phyloP scores from a whole-genome alignment of 2,113 vertebrate genomes.

The Barbus barbus region DNA sequence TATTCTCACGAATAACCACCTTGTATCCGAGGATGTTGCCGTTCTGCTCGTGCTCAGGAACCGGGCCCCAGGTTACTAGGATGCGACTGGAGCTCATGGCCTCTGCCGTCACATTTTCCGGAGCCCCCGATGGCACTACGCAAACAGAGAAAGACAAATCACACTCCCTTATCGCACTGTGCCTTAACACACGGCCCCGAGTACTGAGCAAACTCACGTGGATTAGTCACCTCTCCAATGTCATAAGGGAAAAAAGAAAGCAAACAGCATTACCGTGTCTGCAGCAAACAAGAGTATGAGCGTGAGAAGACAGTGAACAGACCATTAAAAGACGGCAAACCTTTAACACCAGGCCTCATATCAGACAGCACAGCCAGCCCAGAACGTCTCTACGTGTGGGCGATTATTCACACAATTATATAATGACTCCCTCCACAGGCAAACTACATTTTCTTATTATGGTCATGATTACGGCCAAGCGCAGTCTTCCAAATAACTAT shows the following conservation, averaged over 20 bases:
- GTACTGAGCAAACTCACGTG: constrained; percentile 23
- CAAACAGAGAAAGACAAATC: constrained; percentile 54
- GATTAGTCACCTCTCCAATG: constrained; percentile 33
- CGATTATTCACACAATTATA: constrained; percentile 31
- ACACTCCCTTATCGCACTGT: constrained; percentile 37
- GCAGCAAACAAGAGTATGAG: not conserved
- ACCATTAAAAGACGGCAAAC: not conserved
- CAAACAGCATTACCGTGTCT: constrained; percentile 34
- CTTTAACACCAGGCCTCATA: constrained; percentile 19
- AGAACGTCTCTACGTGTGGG: not conserved
- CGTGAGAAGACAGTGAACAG: not conserved
- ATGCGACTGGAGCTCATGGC: constrained; percentile 91
- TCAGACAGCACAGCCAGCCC: constrained; percentile 17
- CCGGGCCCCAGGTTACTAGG: constrained; percentile 85
- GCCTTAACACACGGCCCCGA: not conserved
- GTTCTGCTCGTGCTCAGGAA: constrained; percentile 85
- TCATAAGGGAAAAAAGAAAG: constrained; percentile 15
- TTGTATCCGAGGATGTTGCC: constrained; percentile 93
- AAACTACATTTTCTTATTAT: constrained; percentile 50
- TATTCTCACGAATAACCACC: constrained; percentile 67
- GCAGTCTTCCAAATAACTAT: constrained; percentile 18
- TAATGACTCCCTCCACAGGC: constrained; percentile 34
- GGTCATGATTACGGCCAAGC: constrained; percentile 20
- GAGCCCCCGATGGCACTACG: constrained; percentile 89
- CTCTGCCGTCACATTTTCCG: constrained; percentile 86